These are phyloP conservation scores for Mongoloraphidia duomilia DNA, from an alignment of 2,888 invertebrate genomes.

Conservation along the genomic window DNA sequence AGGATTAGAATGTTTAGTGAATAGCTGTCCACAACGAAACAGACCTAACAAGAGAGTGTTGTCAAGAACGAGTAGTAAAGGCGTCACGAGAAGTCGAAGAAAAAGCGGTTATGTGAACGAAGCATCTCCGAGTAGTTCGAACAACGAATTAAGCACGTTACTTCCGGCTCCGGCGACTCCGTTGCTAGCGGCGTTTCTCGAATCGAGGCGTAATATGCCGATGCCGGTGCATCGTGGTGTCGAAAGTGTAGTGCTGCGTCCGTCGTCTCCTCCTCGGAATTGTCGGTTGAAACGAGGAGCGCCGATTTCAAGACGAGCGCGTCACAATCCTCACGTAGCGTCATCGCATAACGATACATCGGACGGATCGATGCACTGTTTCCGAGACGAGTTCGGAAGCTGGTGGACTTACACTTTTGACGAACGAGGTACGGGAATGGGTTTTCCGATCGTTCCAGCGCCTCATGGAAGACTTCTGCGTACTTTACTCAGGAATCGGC, in stretches of 20 bases:
- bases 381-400: conserved; percentile 72
- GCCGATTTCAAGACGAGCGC: background rate
- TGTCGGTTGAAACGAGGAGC: conserved; percentile 17
- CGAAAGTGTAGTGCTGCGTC: background rate
- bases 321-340: conserved; percentile 46
- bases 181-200: conserved; percentile 47
- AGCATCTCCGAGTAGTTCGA: conserved; percentile 41
- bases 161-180: conserved; percentile 44
- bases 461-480: conserved; percentile 25
- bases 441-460: conserved; percentile 14
- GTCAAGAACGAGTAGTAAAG: conserved; percentile 1
- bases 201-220: conserved; percentile 41
- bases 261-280: conserved; percentile 1
- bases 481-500: conserved; percentile 23
- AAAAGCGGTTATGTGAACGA: conserved; percentile 35
- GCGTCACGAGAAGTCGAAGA: conserved; percentile 14
- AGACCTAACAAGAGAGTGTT: background rate
- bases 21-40: background rate
- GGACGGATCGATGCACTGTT: conserved; percentile 75
- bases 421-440: conserved; percentile 47
- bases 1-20: conserved; percentile 22
- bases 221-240: conserved; percentile 9
- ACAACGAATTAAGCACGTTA: conserved; percentile 49
- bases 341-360: conserved; percentile 68
- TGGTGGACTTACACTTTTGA: conserved; percentile 82